Conservation (phyloP, 2,888 invertebrate species). For the Eupithecia dodoneata region DNA sequence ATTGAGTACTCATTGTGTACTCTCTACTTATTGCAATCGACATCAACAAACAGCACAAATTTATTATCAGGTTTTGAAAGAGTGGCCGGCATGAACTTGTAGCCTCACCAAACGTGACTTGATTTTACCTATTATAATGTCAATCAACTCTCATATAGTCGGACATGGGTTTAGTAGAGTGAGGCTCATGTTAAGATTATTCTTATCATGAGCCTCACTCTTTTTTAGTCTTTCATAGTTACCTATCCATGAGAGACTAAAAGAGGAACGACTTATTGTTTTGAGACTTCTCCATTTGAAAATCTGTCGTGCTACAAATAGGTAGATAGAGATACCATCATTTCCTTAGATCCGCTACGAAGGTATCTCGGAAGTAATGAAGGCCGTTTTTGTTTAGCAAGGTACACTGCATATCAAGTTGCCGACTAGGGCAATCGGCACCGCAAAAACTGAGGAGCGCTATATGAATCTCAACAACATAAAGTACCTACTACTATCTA, state of each 20-base stretch:
- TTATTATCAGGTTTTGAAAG: background rate
- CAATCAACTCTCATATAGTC: conserved; percentile 37
- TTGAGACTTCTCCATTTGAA: background rate
- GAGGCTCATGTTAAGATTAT: background rate
- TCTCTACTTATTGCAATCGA: background rate
- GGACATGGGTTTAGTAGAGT: background rate
- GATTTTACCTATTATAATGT: conserved; percentile 26
- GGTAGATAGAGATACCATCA: conserved; percentile 1
- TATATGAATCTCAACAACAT: conserved; percentile 70
- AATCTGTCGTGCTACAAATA: background rate
- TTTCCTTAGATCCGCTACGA: conserved; percentile 30
- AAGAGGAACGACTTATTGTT: background rate
- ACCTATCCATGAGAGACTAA: too few species aligned
- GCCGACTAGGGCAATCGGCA: conserved; percentile 59
- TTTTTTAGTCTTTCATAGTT: too few species aligned
- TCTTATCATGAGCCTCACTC: too few species aligned
- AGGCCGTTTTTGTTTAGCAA: conserved; percentile 66
- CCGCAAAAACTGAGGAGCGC: conserved; percentile 70
- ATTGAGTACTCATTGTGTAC: background rate
- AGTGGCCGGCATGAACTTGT: conserved; percentile 15
- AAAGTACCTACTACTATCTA: conserved; percentile 54
- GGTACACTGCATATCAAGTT: conserved; percentile 50
- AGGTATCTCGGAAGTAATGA: conserved; percentile 41
- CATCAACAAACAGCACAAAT: background rate
- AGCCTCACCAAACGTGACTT: conserved; percentile 31